Evolutionary conservation across 2,113 vertebrate species (phyloP), one percentile per base, ranked within the genome.

Genomic region (Mesembrinibis cayennensis): DNA sequence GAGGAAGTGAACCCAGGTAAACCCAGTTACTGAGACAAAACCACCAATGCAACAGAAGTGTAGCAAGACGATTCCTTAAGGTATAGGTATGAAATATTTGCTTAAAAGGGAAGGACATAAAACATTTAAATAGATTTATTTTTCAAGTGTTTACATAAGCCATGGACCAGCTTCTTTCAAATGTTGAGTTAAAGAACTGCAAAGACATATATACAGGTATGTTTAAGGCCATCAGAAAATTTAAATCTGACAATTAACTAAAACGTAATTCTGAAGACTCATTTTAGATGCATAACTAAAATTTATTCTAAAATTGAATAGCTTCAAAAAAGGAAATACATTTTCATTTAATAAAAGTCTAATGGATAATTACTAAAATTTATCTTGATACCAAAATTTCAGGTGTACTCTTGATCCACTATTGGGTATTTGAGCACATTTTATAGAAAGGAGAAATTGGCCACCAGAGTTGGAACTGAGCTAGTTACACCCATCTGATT

Each of bases 181-280:
- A 77, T 0, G 22, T 0, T n/a, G 71, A 82, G 62, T 78, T 80
- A 32, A 94, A 94, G 88, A 89, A 94, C 69, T 93, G 92, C 92
- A 87, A 79, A 89, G 83, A 95, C 80, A 81, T 59, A 93, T 50
- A 76, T 69, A 93, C 90, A 95, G 50, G 74, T 86, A 56, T 52
- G 56, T 91, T 95, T 97, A 97, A 96, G 97, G 97, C 93, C 95
- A 94, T 95, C 87, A 80, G 92, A 89, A 87, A 93, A 78, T 42
- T 79, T 15, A 74, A 92, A 83, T 44, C 82, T 81, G 76, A 84
- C 82, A 83, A 82, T 56, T 61, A 94, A 96, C 82, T 77, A 32
- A 87, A 76, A 86, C 0, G 1, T 21, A 81, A 50, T 34, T 83
- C 79, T 78, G 76, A 67, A 95, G 80, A 78, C 32, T 86, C 72